Conservation (phyloP, 2,888 invertebrate genomes). For the Caradrina kadenii region DNA sequence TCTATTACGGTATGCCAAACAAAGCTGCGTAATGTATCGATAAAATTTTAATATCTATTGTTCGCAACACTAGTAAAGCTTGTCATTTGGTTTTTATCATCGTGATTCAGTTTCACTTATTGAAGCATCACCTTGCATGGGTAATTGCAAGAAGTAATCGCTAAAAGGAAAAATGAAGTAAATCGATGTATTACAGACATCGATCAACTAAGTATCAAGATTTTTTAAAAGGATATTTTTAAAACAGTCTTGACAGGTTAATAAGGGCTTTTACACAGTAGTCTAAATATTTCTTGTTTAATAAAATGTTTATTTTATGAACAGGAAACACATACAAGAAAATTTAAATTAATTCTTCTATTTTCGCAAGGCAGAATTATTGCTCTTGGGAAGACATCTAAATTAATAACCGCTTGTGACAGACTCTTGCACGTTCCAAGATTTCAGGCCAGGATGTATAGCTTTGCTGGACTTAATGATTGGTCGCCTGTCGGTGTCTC, state of each 20-base stretch:
- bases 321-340: background rate
- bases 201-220: slow-evolving; percentile 30
- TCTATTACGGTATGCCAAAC: slow-evolving; percentile 44
- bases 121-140: slow-evolving; percentile 73
- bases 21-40: slow-evolving; percentile 62
- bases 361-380: slow-evolving; percentile 6
- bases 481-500: slow-evolving; percentile 45
- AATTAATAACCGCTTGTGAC: slow-evolving; percentile 30
- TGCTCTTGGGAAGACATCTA: slow-evolving; percentile 3
- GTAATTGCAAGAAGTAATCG: slow-evolving; percentile 68
- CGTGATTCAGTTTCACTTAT: slow-evolving; percentile 76
- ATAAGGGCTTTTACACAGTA: slow-evolving; percentile 2
- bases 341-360: background rate
- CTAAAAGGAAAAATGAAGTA: slow-evolving; percentile 56
- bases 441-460: slow-evolving; percentile 36
- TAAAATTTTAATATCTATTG: slow-evolving; percentile 60
- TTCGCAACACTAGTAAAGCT: slow-evolving; percentile 70
- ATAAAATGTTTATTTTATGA: background rate
- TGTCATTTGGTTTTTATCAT: slow-evolving; percentile 79
- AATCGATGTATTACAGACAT: slow-evolving; percentile 36
- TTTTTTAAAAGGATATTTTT: slow-evolving; percentile 46
- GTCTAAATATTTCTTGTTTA: background rate
- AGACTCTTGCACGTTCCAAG: slow-evolving; percentile 27
- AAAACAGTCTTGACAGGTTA: slow-evolving; percentile 22
- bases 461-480: slow-evolving; percentile 37